Percentiles rank a stretch among this genome's conserved stretches.
phyloP scores from a whole-genome alignment of 1,140 invertebrate genomes.

The Drosophila pruinosa region DNA sequence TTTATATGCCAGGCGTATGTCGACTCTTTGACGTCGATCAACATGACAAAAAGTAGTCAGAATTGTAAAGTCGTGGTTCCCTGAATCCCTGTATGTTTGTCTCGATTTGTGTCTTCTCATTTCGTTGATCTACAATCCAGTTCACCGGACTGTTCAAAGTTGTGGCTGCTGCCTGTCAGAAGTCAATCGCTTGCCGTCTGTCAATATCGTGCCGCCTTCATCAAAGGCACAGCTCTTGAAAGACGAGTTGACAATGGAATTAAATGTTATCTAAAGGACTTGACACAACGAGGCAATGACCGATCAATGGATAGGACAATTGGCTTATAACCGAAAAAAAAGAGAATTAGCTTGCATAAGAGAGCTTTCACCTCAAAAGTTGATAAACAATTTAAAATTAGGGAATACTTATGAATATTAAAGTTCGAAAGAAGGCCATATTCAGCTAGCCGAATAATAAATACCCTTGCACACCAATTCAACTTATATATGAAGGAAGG shows the following conservation, averaged over 20 bases:
- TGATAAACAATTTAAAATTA: too few relatives aligned
- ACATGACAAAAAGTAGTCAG: conserved; percentile 79
- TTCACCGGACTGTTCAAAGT: conserved; percentile 7
- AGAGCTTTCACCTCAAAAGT: too few relatives aligned
- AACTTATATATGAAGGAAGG: too few relatives aligned
- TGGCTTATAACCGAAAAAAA: too few relatives aligned
- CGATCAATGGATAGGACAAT: too few relatives aligned
- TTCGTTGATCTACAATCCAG: neutral
- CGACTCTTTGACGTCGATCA: conserved; percentile 79
- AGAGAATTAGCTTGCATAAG: too few relatives aligned
- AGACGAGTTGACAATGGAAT: conserved; percentile 56
- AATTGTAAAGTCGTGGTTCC: conserved; percentile 51
- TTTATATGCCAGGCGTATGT: conserved; percentile 70
- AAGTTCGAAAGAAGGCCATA: too few relatives aligned
- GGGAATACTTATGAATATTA: too few relatives aligned
- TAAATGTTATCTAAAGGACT: conserved; percentile 35
- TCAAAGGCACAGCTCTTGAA: conserved; percentile 63
- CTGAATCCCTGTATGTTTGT: neutral
- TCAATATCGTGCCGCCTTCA: conserved; percentile 78
- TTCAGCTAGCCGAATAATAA: too few relatives aligned
- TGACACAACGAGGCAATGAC: conserved; percentile 1
- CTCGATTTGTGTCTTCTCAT: neutral
- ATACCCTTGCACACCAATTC: too few relatives aligned
- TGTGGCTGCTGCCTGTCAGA: conserved; percentile 53
- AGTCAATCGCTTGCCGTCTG: conserved; percentile 74